Evolutionary conservation across 2,888 invertebrate genomes (phyloP).

Genomic region (Autographa gamma): DNA sequence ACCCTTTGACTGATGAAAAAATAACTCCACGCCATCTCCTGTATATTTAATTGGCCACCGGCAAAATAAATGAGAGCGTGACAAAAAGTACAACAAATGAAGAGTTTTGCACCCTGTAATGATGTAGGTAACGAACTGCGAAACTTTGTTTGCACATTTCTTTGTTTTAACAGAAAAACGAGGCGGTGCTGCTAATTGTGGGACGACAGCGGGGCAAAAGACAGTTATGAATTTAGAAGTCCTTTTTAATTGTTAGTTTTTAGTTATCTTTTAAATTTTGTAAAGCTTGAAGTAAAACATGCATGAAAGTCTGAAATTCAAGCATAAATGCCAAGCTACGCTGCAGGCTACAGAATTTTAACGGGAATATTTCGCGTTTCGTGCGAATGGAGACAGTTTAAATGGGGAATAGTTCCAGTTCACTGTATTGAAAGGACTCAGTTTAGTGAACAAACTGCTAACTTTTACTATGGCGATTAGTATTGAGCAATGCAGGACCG

Average conservation of each 20-base stretch:
- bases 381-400: slow-evolving; percentile 1
- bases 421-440: slow-evolving; percentile 1
- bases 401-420: background rate
- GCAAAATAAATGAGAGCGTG: slow-evolving; percentile 48
- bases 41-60: slow-evolving; percentile 55
- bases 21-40: slow-evolving; percentile 41
- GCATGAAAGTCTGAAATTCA: background rate
- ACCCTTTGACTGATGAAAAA: slow-evolving; percentile 57
- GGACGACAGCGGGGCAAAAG: slow-evolving; percentile 26
- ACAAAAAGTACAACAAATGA: slow-evolving; percentile 54
- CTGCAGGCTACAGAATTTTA: slow-evolving; percentile 3
- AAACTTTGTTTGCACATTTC: slow-evolving; percentile 53
- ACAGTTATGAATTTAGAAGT: slow-evolving; percentile 30
- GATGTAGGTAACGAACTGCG: slow-evolving; percentile 48
- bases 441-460: slow-evolving; percentile 1
- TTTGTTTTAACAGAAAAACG: slow-evolving; percentile 47
- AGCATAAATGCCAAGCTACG: background rate
- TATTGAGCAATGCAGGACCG: background rate
- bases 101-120: slow-evolving; percentile 56
- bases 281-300: background rate
- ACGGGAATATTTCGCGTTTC: background rate
- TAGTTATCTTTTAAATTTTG: slow-evolving; percentile 10
- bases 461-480: slow-evolving; percentile 1
- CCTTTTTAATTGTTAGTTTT: slow-evolving; percentile 25
- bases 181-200: slow-evolving; percentile 43